Conservation (phyloP, 2,888 invertebrate species). For the Mimachlamys varia region DNA sequence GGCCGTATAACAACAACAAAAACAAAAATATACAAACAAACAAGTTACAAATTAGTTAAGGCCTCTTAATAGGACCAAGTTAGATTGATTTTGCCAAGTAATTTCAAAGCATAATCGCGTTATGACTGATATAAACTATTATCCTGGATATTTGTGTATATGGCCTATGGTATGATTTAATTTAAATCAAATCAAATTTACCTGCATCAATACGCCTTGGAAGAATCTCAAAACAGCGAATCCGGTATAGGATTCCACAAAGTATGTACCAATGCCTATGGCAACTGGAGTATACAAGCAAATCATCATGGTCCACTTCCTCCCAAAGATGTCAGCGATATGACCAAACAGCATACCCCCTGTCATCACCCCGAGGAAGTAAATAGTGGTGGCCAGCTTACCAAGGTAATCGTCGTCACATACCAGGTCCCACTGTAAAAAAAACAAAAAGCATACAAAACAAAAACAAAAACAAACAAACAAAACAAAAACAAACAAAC, state of each 20-base stretch:
- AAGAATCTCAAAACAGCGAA: slow-evolving; percentile 68
- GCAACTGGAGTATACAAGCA: slow-evolving; percentile 64
- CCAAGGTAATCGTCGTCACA: slow-evolving; percentile 62
- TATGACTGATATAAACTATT: no score
- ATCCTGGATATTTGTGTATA: no score
- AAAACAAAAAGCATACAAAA: neutral
- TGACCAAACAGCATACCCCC: slow-evolving; percentile 72
- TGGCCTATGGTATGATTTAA: no score
- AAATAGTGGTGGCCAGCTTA: slow-evolving; percentile 69
- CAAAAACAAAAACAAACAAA: no score
- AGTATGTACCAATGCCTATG: slow-evolving; percentile 62
- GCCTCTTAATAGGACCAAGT: no score
- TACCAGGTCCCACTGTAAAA: slow-evolving; percentile 71
- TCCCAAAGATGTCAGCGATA: slow-evolving; percentile 69
- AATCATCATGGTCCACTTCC: slow-evolving; percentile 68
- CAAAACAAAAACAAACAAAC: no score
- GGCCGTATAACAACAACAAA: no score
- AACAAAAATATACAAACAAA: no score
- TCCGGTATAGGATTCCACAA: slow-evolving; percentile 60
- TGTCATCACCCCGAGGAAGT: slow-evolving; percentile 73
- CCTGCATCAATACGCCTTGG: slow-evolving; percentile 67
- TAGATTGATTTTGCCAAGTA: no score
- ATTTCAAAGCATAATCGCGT: no score
- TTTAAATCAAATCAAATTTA: slow-evolving; percentile 39
- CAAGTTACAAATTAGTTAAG: no score